Evolutionary conservation across 1,140 invertebrate species (phyloP).

Genomic region (Eurytemora carolleeae): DNA sequence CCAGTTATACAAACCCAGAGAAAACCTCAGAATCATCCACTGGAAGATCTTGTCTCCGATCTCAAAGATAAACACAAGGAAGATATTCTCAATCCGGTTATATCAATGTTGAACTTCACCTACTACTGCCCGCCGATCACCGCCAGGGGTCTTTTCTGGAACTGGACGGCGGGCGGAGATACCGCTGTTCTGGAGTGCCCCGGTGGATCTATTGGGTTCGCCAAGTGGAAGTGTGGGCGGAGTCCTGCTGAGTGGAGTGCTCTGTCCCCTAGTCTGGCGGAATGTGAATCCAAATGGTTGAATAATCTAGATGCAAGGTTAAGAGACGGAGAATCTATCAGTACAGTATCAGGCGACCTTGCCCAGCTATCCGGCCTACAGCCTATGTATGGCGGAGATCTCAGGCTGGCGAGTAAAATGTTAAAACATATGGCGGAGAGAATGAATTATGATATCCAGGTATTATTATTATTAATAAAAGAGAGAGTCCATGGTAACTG

Average conservation of each 20-base stretch:
- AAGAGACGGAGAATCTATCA: slow-evolving; percentile 48
- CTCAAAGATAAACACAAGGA: no score
- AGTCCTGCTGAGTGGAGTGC: slow-evolving; percentile 42
- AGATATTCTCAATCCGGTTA: no score
- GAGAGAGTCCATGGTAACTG: slow-evolving; percentile 59
- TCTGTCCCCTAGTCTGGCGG: slow-evolving; percentile 58
- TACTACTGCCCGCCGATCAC: slow-evolving; percentile 41
- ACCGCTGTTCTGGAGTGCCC: slow-evolving; percentile 60
- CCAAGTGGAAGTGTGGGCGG: slow-evolving; percentile 47
- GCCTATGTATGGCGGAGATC: slow-evolving; percentile 5
- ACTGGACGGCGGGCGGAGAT: slow-evolving; percentile 52
- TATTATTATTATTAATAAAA: slow-evolving; percentile 28
- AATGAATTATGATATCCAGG: slow-evolving; percentile 14
- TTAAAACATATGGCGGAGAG: slow-evolving; percentile 15
- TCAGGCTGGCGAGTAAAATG: slow-evolving; percentile 2
- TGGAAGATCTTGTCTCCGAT: no score
- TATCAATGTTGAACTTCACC: slow-evolving; percentile 9
- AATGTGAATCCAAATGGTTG: slow-evolving; percentile 73
- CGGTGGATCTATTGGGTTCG: slow-evolving; percentile 62
- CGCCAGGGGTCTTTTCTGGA: slow-evolving; percentile 62
- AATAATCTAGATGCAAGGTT: slow-evolving; percentile 58
- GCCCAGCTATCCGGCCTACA: slow-evolving; percentile 29
- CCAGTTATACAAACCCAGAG: no score
- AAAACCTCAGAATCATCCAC: no score
- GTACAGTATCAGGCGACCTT: slow-evolving; percentile 53